Conservation (phyloP, 2,797 vertebrate species). For the Novumbra hubbsi region DNA sequence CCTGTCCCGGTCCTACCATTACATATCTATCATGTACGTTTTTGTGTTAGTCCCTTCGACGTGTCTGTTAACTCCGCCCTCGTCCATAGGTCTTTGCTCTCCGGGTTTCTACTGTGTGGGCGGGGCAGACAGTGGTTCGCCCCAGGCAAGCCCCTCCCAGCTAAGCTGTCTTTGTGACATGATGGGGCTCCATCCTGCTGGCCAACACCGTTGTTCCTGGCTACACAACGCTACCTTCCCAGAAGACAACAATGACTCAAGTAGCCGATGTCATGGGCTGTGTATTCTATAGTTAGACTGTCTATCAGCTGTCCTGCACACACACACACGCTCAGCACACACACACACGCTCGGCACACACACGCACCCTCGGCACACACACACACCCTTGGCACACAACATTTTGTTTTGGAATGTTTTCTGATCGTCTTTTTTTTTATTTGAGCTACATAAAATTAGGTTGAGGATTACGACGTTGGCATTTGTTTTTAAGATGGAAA, state of each 20-base stretch:
- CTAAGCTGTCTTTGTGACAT: conserved; percentile 69
- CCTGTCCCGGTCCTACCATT: not conserved
- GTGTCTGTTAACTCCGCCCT: not conserved
- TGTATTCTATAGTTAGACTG: not conserved
- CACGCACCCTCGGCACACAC: too few relatives aligned
- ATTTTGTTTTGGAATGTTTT: not conserved
- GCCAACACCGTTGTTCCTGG: conserved; percentile 42
- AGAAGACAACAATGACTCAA: conserved; percentile 26
- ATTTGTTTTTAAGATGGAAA: conserved; percentile 47
- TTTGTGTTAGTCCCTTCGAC: not conserved
- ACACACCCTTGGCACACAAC: not conserved
- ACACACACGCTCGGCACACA: too few relatives aligned
- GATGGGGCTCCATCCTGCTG: conserved; percentile 43
- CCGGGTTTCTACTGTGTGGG: conserved; percentile 80
- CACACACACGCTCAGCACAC: not conserved
- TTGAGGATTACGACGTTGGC: not conserved
- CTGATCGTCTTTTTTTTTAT: not conserved
- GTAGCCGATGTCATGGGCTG: not conserved
- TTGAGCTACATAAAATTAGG: not conserved
- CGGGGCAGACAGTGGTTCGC: conserved; percentile 65
- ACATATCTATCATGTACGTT: too few relatives aligned
- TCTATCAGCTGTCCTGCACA: not conserved
- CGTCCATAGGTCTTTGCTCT: conserved; percentile 71
- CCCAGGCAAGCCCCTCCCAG: conserved; percentile 62
- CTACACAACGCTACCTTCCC: conserved; percentile 58